Percentiles rank a stretch among this genome's conserved stretches.
Conservation (phyloP, 2,888 invertebrate genomes). For the Meta bourneti region DNA sequence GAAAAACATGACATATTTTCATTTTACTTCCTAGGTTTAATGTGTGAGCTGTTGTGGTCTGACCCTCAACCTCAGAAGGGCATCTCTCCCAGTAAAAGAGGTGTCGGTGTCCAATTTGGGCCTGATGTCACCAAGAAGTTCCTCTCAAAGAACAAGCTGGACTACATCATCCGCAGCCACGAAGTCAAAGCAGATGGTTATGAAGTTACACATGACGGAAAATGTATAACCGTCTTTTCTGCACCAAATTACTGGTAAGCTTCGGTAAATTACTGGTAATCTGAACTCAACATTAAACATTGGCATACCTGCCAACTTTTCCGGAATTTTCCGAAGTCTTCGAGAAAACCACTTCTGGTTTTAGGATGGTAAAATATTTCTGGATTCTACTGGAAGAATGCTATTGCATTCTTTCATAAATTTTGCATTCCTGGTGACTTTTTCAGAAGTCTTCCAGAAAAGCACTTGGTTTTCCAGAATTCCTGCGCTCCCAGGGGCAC, state of each 20-base stretch:
- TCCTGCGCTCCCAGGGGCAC: too few relatives aligned
- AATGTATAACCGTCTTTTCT: constrained; percentile 99
- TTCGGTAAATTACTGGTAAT: not conserved
- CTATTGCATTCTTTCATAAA: too few relatives aligned
- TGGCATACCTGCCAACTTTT: too few relatives aligned
- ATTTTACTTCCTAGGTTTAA: constrained; percentile 84
- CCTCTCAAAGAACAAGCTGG: constrained; percentile 90
- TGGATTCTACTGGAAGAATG: too few relatives aligned
- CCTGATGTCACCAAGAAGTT: constrained; percentile 96
- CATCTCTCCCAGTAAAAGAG: constrained; percentile 95
- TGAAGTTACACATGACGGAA: constrained; percentile 95
- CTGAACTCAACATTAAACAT: not conserved
- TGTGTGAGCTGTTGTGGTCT: constrained; percentile 99
- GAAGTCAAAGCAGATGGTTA: constrained; percentile 98
- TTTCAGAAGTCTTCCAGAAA: too few relatives aligned
- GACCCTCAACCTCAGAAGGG: constrained; percentile 96
- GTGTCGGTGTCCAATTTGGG: constrained; percentile 99
- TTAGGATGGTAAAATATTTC: too few relatives aligned
- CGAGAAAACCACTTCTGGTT: too few relatives aligned
- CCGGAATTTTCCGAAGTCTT: too few relatives aligned
- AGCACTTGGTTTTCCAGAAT: too few relatives aligned
- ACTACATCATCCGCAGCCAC: constrained; percentile 97
- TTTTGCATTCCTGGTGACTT: too few relatives aligned
- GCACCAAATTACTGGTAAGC: constrained; percentile 99
- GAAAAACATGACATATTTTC: too few relatives aligned